phyloP scores from a whole-genome alignment of 2,888 invertebrate species.

The Epirrita christyi region DNA sequence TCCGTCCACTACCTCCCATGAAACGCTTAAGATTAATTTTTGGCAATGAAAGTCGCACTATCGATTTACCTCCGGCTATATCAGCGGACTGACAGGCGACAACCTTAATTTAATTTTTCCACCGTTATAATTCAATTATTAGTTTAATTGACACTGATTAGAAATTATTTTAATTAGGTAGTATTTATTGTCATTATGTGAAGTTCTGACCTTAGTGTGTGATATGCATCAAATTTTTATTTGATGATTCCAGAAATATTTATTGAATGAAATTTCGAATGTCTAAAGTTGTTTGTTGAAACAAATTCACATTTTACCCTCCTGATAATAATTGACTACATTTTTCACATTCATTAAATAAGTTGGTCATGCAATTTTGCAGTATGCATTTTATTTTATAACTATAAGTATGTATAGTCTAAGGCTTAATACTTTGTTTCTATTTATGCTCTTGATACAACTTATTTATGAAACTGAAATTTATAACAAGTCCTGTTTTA shows the following conservation, averaged over 20 bases:
- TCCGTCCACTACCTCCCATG: slow-evolving; percentile 88
- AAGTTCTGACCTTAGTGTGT: slow-evolving; percentile 72
- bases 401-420: slow-evolving; percentile 23
- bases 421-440: slow-evolving; percentile 22
- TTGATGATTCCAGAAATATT: slow-evolving; percentile 72
- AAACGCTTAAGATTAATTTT: slow-evolving; percentile 94
- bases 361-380: slow-evolving; percentile 24
- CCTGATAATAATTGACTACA: slow-evolving; percentile 11
- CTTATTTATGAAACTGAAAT: slow-evolving; percentile 24
- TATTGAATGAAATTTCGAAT: slow-evolving; percentile 58
- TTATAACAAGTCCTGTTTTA: slow-evolving; percentile 11
- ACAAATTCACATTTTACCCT: slow-evolving; percentile 14
- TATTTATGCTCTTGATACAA: slow-evolving; percentile 20
- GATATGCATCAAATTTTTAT: slow-evolving; percentile 69
- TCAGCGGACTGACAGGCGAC: slow-evolving; percentile 83
- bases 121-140: slow-evolving; percentile 82
- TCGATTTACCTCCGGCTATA: slow-evolving; percentile 92
- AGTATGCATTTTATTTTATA: slow-evolving; percentile 25
- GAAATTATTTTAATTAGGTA: slow-evolving; percentile 72
- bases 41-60: slow-evolving; percentile 95
- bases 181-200: slow-evolving; percentile 76
- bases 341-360: slow-evolving; percentile 26
- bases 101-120: slow-evolving; percentile 76
- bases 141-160: slow-evolving; percentile 83
- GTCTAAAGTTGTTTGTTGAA: slow-evolving; percentile 30